These are phyloP conservation scores for Leucozona laternaria DNA, from an alignment of 2,888 invertebrate species.

Conservation along the genomic window DNA sequence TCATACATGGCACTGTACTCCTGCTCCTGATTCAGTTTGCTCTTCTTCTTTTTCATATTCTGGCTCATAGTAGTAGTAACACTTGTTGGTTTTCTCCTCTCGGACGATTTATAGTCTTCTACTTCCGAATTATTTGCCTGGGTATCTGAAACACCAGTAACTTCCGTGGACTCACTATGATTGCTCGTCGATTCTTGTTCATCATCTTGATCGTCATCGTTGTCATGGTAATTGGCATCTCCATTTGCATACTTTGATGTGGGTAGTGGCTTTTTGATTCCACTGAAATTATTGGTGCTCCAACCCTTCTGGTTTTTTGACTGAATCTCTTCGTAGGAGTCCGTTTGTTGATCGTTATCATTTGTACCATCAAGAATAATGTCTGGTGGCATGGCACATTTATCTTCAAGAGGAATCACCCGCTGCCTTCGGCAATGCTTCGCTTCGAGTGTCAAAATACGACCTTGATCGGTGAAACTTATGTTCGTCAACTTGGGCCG, in stretches of 20 bases:
- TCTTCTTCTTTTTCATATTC: slow-evolving; percentile 31
- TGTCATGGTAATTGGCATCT: slow-evolving; percentile 44
- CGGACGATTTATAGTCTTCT: slow-evolving; percentile 57
- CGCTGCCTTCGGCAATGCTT: slow-evolving; percentile 90
- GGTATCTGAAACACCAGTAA: slow-evolving; percentile 82
- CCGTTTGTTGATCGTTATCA: slow-evolving; percentile 18
- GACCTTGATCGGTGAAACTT: slow-evolving; percentile 85
- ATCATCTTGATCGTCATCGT: slow-evolving; percentile 56
- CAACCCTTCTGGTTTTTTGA: slow-evolving; percentile 88
- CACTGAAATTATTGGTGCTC: slow-evolving; percentile 84
- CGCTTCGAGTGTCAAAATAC: slow-evolving; percentile 88
- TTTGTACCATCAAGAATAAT: slow-evolving; percentile 84
- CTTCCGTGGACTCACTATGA: slow-evolving; percentile 83
- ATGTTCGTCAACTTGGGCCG: slow-evolving; percentile 81
- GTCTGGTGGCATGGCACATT: slow-evolving; percentile 86
- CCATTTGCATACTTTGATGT: slow-evolving; percentile 58
- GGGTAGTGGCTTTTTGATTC: slow-evolving; percentile 49
- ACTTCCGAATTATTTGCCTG: slow-evolving; percentile 77
- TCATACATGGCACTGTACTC: slow-evolving; percentile 80
- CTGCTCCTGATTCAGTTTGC: slow-evolving; percentile 53
- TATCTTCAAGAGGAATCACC: slow-evolving; percentile 76
- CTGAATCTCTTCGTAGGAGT: slow-evolving; percentile 81
- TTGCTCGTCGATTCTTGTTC: slow-evolving; percentile 80
- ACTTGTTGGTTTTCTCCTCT: slow-evolving; percentile 22
- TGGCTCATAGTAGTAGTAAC: slow-evolving; percentile 47